Evolutionary conservation across 2,797 vertebrate genomes (phyloP).

Genomic region (Oceanodroma leucorhoa): DNA sequence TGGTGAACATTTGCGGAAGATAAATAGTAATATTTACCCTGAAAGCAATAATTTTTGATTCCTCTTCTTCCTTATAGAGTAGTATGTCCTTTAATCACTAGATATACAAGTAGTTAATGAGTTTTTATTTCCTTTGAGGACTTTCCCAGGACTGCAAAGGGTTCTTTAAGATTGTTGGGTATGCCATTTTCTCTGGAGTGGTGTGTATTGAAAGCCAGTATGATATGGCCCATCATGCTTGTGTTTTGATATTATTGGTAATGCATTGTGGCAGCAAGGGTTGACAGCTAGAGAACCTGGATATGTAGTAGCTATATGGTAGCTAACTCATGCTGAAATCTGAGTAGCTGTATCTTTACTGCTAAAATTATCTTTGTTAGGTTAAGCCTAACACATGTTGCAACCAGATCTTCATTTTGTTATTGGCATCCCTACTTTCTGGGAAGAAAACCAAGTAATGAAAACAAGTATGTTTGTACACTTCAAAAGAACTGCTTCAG

Average conservation of each 20-base stretch:
- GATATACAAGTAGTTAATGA: not conserved
- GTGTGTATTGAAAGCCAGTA: not conserved
- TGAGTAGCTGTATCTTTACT: conserved; percentile 1
- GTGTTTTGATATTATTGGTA: not conserved
- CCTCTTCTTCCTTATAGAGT: not conserved
- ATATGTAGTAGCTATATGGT: not conserved
- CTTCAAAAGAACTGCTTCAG: not conserved
- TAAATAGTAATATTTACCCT: not conserved
- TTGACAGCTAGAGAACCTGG: not conserved
- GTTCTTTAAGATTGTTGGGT: not conserved
- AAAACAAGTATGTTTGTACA: not conserved
- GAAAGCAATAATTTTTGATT: not conserved
- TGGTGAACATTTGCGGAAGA: not conserved
- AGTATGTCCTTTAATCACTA: not conserved
- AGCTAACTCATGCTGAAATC: not conserved
- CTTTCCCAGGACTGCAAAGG: not conserved
- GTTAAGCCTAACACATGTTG: conserved; percentile 3
- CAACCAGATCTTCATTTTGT: conserved; percentile 15
- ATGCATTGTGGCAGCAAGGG: not conserved
- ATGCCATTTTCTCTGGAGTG: not conserved
- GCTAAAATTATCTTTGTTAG: conserved; percentile 40
- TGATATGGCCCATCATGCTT: not conserved
- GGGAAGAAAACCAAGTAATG: not conserved
- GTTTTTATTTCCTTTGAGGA: not conserved
- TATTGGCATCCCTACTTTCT: not conserved